Base-by-base conservation (phyloP, 1,140 invertebrate species). In the Teleopsis dalmanni region DNA sequence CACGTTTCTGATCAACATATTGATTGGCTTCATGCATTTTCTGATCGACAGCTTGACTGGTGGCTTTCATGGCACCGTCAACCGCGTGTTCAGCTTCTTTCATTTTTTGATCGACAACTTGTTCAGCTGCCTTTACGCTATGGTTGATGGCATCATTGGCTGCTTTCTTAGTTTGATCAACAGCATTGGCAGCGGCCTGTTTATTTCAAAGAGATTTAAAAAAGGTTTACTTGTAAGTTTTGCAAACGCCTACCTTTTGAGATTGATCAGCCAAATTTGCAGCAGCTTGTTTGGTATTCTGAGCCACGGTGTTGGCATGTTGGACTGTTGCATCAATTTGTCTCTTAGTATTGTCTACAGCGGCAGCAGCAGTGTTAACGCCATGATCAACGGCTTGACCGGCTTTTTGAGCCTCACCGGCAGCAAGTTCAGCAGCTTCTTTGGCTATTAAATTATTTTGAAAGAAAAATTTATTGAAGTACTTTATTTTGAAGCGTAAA, bases 21-120 rank as follows among this genome's bases (percentile, higher is more conserved):
- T 71, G 55, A 51, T 72, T 72, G 27, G 71, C 71, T 44, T 72
- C 71, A 6, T 67, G 54, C 51, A 72, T 53, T 55, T 72, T 72
- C 34, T 71, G 58, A 47, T 71, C 71, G 10, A 70, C 71, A 10
- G 65, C 33, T 46, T 66, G 58, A 41, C 67, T 70, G 29, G 70
- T 63, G 43, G 60, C 54, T 55, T 71, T 70, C 36, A 70, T 52
- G 18, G 58, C 59, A 4, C 57, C 60, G 43, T 71, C 68, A 48
- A 70, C 58, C 38, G 58, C 57, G 3, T 63, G 56, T 47, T 68
- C 68, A 16, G 62, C 68, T 49, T 69, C 43, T 55, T 68, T 71
- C 19, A 70, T 56, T 59, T 69, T 66, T 42, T 59, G 55, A 19
- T 71, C 68, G 40, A 65, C 56, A n/a, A 62, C 63, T 8, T 54